Conservation (phyloP, 2,113 vertebrate species). For the Halichoerus grypus region DNA sequence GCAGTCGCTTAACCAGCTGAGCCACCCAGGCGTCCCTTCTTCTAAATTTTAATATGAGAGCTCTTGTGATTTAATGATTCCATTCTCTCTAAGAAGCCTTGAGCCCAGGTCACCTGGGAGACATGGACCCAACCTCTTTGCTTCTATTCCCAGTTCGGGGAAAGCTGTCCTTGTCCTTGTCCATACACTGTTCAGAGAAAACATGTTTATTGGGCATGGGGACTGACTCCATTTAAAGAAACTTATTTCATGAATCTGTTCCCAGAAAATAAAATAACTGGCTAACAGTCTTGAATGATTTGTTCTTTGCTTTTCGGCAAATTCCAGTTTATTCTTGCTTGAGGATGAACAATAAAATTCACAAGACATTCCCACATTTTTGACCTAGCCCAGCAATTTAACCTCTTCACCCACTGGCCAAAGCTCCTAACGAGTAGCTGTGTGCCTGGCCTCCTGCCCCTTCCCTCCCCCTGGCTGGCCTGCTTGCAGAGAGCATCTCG, state of each 20-base stretch:
- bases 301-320: not conserved
- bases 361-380: not conserved
- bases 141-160: not conserved
- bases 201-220: too few species aligned
- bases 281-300: not conserved
- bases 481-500: not conserved
- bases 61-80: not conserved
- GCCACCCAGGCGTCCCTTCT: not conserved
- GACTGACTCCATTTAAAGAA: not conserved
- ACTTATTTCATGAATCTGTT: not conserved
- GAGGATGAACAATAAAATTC: not conserved
- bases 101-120: not conserved
- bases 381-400: not conserved
- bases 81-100: not conserved
- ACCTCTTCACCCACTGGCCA: not conserved
- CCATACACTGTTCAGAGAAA: not conserved
- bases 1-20: too few species aligned
- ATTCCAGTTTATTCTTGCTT: conserved; percentile 4
- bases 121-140: too few species aligned
- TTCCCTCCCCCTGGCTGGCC: not conserved
- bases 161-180: not conserved
- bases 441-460: not conserved
- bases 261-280: not conserved
- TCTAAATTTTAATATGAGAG: not conserved
- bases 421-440: not conserved